Evolutionary conservation across 2,797 vertebrate species (phyloP), one percentile per base, ranked within the genome.

Genomic region (Ctenopoma kingsleyae): DNA sequence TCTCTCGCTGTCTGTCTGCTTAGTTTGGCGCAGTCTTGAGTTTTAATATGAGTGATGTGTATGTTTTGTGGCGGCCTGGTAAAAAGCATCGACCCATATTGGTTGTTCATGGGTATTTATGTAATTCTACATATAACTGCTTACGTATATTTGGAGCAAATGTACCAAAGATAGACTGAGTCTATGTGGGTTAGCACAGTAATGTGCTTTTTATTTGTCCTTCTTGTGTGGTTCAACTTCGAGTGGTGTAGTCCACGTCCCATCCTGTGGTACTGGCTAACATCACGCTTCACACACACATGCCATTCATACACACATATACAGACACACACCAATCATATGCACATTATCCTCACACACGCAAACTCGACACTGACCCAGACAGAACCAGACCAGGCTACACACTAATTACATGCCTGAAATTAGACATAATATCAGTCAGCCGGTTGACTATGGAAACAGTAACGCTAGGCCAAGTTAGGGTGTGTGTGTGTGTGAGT

Each of bases 321-420:
- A 65, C 36, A 58, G 3, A 69, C 17, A 27, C 30, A 23, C n/a
- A 70, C n/a, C 15, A 62, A 5, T 50, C 17, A 53, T 35, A 40
- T 54, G 56, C 52, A 53, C 57, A 71, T 43, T 23, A 44, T 6
- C 9, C 13, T 62, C 69, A 61, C 72, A 38, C 51, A 58, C 51
- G 49, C 53, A 67, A 55, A 67, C 54, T 65, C 66, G 23, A 82
- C 68, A 73, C 51, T 87, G 76, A 86, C 85, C 86, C 88, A 92
- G 92, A 91, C 90, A 86, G 79, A 82, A 87, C 79, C 89, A 87
- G 78, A 88, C 83, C 81, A 80, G 82, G 79, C 83, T 83, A 82
- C 90, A 88, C 87, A 89, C 84, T 89, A 92, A 93, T 92, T 91
- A 91, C 89, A 92, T 86, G 83, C 81, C 90, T 89, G 70, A 82